Evolutionary conservation across 2,888 invertebrate species (phyloP).

Genomic region (Drosophila prostipennis): DNA sequence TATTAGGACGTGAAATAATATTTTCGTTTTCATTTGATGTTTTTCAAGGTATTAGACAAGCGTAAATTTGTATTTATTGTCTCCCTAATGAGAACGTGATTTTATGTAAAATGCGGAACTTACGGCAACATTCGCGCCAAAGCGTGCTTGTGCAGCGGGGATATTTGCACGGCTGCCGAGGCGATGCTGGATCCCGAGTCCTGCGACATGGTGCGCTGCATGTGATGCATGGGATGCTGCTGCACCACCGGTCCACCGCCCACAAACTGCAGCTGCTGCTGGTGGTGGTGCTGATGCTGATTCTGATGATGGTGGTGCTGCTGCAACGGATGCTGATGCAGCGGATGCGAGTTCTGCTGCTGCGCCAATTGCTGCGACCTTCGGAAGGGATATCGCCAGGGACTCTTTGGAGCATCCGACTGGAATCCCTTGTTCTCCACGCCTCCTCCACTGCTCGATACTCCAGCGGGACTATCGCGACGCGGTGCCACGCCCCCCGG

Average conservation of each 20-base stretch:
- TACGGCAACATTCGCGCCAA: conserved; percentile 84
- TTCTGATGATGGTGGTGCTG: conserved; percentile 39
- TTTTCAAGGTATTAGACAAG: neutral
- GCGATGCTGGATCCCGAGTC: conserved; percentile 87
- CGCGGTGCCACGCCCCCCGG: conserved; percentile 43
- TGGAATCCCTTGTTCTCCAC: conserved; percentile 90
- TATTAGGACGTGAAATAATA: neutral
- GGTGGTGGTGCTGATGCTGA: conserved; percentile 61
- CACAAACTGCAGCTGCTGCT: conserved; percentile 67
- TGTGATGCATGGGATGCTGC: conserved; percentile 74
- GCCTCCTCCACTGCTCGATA: conserved; percentile 85
- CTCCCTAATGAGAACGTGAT: conserved; percentile 2
- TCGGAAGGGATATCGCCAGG: conserved; percentile 89
- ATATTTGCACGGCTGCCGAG: conserved; percentile 85
- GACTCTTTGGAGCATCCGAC: conserved; percentile 88
- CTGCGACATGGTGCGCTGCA: conserved; percentile 86
- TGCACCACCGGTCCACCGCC: conserved; percentile 58
- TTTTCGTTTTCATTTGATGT: neutral
- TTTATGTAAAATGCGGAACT: conserved; percentile 46
- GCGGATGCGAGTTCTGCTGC: conserved; percentile 35
- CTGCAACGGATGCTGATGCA: conserved; percentile 46
- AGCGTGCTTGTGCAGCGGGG: conserved; percentile 83
- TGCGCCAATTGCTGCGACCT: conserved; percentile 80
- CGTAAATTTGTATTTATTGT: neutral
- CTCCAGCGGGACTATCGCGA: conserved; percentile 79